A percentile compares a stretch with the other conserved stretches of the same genome.
These are phyloP conservation scores for Cryptoprocta ferox DNA, from an alignment of 2,797 vertebrate species.

Conservation along the genomic window DNA sequence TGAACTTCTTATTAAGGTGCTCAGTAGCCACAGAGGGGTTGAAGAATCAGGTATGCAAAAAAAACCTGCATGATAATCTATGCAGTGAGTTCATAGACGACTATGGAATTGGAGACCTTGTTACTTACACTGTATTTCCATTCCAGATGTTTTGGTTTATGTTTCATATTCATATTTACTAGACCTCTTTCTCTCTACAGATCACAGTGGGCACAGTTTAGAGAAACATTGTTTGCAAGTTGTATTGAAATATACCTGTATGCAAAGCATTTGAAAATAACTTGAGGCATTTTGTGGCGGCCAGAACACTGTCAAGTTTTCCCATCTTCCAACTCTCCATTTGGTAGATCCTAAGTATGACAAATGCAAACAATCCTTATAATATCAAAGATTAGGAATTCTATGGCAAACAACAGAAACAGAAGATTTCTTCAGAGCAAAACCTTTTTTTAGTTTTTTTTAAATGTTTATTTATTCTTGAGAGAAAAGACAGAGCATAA, in stretches of 20 bases:
- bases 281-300: background rate
- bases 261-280: conserved; percentile 35
- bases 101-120: background rate
- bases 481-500: too few relatives aligned
- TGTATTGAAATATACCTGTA: background rate
- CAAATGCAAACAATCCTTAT: background rate
- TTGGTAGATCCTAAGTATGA: background rate
- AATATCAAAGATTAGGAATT: background rate
- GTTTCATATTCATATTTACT: background rate
- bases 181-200: background rate
- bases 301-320: background rate
- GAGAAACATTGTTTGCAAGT: background rate
- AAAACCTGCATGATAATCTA: background rate
- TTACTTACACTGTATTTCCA: background rate
- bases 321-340: background rate
- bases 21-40: background rate
- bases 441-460: background rate
- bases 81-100: background rate
- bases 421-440: background rate
- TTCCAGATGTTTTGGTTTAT: background rate
- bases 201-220: background rate
- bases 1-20: background rate
- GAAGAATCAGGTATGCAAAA: background rate
- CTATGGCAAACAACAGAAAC: background rate
- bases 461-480: too few relatives aligned